Conservation (phyloP, 2,113 vertebrate genomes). For the Actinemys pallida region DNA sequence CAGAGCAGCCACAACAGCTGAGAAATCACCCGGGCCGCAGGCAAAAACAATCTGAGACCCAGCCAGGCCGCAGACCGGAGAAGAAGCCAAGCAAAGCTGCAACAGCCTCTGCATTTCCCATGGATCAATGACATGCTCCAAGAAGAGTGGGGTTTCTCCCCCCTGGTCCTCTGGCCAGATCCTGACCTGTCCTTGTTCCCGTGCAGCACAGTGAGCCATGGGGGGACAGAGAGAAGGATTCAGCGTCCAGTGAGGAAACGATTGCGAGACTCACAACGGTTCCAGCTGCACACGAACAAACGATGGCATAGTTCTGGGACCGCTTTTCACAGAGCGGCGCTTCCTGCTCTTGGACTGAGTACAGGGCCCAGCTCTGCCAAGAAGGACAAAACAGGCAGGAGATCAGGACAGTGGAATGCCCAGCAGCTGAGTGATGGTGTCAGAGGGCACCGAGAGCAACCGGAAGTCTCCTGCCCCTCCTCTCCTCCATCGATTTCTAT, state of each 20-base stretch:
- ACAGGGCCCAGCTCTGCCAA: not conserved
- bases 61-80: not conserved
- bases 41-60: not conserved
- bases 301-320: not conserved
- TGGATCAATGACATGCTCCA: not conserved
- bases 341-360: not conserved
- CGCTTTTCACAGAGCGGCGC: not conserved
- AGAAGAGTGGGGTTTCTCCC: not conserved
- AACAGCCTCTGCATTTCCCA: not conserved
- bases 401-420: not conserved
- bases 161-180: not conserved
- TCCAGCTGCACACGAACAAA: not conserved
- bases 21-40: slow-evolving; percentile 14
- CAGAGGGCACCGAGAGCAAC: not conserved
- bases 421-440: not conserved
- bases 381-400: not conserved
- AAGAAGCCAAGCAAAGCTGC: not conserved
- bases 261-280: not conserved
- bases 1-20: not conserved
- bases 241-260: not conserved
- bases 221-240: not conserved
- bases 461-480: not conserved
- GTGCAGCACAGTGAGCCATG: not conserved
- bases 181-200: not conserved
- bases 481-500: not conserved